These are phyloP conservation scores for Drosophila saltans DNA, from an alignment of 1,140 invertebrate species.

Conservation along the genomic window DNA sequence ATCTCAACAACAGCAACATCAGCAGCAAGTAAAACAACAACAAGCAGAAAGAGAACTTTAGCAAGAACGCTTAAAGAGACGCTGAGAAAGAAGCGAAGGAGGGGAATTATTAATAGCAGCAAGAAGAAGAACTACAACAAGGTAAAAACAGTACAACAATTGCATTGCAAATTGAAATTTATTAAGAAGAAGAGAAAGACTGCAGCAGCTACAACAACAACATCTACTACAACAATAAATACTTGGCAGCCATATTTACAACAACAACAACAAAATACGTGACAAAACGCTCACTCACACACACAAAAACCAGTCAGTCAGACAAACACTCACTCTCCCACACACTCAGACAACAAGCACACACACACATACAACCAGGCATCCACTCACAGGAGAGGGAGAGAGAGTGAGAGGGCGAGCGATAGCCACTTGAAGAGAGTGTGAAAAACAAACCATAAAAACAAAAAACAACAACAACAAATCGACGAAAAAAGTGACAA, in stretches of 20 bases:
- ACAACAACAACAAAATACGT: conserved; percentile 69
- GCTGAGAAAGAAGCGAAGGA: conserved; percentile 3
- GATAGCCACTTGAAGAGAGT: conserved; percentile 4
- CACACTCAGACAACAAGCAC: not conserved
- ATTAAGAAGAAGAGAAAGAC: conserved; percentile 56
- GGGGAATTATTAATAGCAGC: conserved; percentile 8
- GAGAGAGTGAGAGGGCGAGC: conserved; percentile 17
- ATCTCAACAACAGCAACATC: conserved; percentile 39
- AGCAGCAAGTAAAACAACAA: conserved; percentile 36
- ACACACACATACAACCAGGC: too few species aligned
- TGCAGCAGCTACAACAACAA: conserved; percentile 43
- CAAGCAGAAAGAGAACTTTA: conserved; percentile 45
- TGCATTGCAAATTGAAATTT: conserved; percentile 78
- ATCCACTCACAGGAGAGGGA: not conserved
- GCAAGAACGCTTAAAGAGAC: conserved; percentile 37
- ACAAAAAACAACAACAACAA: conserved; percentile 19
- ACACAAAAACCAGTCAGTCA: not conserved
- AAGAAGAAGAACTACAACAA: conserved; percentile 5
- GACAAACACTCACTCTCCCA: conserved; percentile 1
- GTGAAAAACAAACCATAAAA: conserved; percentile 43
- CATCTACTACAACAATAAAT: conserved; percentile 51
- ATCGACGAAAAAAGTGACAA: conserved; percentile 28
- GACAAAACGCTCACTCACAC: conserved; percentile 57
- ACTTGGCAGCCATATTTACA: conserved; percentile 77
- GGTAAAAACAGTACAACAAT: conserved; percentile 52